Evolutionary conservation across 2,888 invertebrate species (phyloP).

Genomic region (Cyrtodaria siliqua): DNA sequence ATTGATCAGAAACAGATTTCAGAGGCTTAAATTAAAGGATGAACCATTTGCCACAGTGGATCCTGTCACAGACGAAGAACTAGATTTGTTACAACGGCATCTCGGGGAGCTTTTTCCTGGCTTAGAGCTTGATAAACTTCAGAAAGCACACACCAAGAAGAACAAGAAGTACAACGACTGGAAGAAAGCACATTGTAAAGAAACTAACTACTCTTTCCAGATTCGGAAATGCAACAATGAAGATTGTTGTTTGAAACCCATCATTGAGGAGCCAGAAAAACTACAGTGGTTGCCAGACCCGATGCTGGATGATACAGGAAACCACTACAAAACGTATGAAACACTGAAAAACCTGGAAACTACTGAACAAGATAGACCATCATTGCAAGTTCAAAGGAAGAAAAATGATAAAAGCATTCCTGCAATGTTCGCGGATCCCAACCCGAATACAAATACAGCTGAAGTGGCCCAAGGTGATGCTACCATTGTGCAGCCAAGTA

Average conservation of each 20-base stretch:
- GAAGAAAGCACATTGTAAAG: slow-evolving; percentile 12
- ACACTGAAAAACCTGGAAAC: slow-evolving; percentile 29
- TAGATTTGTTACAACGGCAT: slow-evolving; percentile 38
- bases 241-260: slow-evolving; percentile 23
- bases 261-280: neutral
- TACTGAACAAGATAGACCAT: slow-evolving; percentile 30
- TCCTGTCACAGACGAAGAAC: slow-evolving; percentile 22
- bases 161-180: slow-evolving; percentile 20
- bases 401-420: neutral
- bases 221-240: slow-evolving; percentile 22
- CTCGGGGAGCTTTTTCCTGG: slow-evolving; percentile 35
- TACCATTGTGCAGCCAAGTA: too few species aligned
- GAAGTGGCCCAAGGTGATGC: too few species aligned
- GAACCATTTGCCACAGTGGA: slow-evolving; percentile 17
- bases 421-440: too few species aligned
- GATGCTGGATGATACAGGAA: slow-evolving; percentile 17
- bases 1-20: slow-evolving; percentile 19
- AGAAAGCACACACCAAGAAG: slow-evolving; percentile 36
- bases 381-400: too few species aligned
- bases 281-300: slow-evolving; percentile 49
- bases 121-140: slow-evolving; percentile 24
- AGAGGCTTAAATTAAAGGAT: slow-evolving; percentile 33
- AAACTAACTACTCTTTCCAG: slow-evolving; percentile 26
- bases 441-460: too few species aligned
- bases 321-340: slow-evolving; percentile 33